Base-by-base conservation (phyloP, 1,140 invertebrate species). In the Antheraea pernyi region DNA sequence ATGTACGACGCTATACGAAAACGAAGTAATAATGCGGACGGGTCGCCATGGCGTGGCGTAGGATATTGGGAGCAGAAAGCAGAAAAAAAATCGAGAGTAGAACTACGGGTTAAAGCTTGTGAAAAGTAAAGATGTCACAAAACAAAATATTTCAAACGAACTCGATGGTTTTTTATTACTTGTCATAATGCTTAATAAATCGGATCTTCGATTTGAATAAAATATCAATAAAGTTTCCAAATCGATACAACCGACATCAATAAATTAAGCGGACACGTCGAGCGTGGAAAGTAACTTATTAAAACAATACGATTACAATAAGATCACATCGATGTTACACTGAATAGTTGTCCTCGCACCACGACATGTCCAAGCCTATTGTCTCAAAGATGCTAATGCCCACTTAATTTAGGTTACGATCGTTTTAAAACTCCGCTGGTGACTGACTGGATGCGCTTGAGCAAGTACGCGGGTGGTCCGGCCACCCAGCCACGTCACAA, bases 381-480 rank as follows among this genome's bases (percentile, higher is more conserved):
- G 73, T 75, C 68, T 69, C 62, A 22, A 53, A 61, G 72, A 66
- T 74, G 70, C 68, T 78, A 74, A 77, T 81, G 78, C 69, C 73
- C 77, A 72, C 73, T 83, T 79, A 80, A 83, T 82, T 84, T 81
- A 75, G 79, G 75, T 76, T 79, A 80, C 69, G 60, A 61, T 61
- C 60, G 19, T 36, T 36, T 61, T 61, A 61, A 61, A 61, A 30
- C 60, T 61, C 19, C 13, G 16, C 30, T 19, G 76, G 8, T 8
- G 72, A 30, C 22, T 22, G 59, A 61, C 18, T 61, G 18, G 30
- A 46, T 48, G 64, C 39, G 62, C 68, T 72, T 78, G 76, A 78
- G 74, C 72, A 72, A 67, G 68, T 42, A 66, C 69, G 59, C 74
- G 84, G 85, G 85, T 84, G 85, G 86, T 81, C 83, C 73, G 87